Percentiles rank a stretch among this genome's conserved stretches.
These are phyloP conservation scores for Pyrrhosoma nymphula DNA, from an alignment of 2,888 invertebrate genomes.

Conservation along the genomic window DNA sequence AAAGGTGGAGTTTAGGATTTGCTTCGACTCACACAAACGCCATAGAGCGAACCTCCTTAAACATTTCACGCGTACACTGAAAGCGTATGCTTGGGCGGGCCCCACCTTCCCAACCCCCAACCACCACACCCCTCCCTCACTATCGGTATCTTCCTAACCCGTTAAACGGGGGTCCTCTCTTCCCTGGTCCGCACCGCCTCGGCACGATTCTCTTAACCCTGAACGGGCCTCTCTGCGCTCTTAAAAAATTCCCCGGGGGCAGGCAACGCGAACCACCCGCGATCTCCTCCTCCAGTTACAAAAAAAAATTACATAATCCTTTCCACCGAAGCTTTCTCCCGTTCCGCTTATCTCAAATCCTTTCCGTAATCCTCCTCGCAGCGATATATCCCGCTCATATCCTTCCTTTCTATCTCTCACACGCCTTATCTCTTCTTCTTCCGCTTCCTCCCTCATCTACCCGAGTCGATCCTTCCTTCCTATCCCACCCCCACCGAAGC, in stretches of 20 bases:
- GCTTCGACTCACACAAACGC: too few relatives aligned
- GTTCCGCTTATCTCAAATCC: conserved; percentile 37
- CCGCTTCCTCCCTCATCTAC: background rate
- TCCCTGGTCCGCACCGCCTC: background rate
- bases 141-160: background rate
- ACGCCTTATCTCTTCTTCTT: background rate
- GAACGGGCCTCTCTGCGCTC: background rate
- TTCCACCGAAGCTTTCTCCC: conserved; percentile 11
- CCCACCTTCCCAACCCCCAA: too few relatives aligned
- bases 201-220: background rate
- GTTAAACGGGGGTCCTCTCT: background rate
- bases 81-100: conserved; percentile 15
- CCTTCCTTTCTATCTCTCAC: background rate
- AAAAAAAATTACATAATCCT: conserved; percentile 14
- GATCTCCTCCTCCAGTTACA: background rate
- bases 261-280: background rate
- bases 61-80: too few relatives aligned
- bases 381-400: conserved; percentile 1
- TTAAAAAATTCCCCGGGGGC: background rate
- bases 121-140: too few relatives aligned
- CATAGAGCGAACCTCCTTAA: too few relatives aligned
- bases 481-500: background rate
- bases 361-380: conserved; percentile 17
- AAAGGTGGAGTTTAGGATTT: too few relatives aligned
- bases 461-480: background rate